Percentiles rank a stretch among this genome's conserved stretches.
phyloP scores from a whole-genome alignment of 2,113 vertebrate species.

The Cyprinodon variegatus region DNA sequence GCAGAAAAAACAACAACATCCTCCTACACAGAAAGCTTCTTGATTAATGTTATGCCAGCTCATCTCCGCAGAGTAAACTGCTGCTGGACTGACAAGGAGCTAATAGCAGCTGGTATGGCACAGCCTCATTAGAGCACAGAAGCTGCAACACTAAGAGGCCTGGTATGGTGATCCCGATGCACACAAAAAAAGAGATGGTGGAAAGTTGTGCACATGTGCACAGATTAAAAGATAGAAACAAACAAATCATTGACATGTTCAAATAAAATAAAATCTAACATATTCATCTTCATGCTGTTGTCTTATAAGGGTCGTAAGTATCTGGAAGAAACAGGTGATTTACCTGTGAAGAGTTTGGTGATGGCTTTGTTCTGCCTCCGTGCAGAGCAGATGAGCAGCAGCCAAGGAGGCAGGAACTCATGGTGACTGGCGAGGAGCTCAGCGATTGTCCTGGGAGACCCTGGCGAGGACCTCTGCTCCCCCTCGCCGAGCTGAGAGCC shows the following conservation, averaged over 20 bases:
- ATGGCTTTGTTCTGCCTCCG: slow-evolving; percentile 95
- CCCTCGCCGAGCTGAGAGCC: slow-evolving; percentile 86
- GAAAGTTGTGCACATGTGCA: slow-evolving; percentile 28
- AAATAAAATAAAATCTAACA: background rate
- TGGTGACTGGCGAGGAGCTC: slow-evolving; percentile 94
- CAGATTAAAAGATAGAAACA: background rate
- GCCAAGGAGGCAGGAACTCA: slow-evolving; percentile 95
- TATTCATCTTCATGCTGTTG: slow-evolving; percentile 1
- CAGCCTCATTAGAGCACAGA: slow-evolving; percentile 37
- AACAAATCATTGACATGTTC: background rate
- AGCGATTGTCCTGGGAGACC: slow-evolving; percentile 88
- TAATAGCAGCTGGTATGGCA: slow-evolving; percentile 50
- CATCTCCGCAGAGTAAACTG: slow-evolving; percentile 49
- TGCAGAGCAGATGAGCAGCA: slow-evolving; percentile 93
- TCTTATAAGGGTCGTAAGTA: background rate
- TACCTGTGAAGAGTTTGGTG: slow-evolving; percentile 97
- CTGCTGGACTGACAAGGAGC: slow-evolving; percentile 56
- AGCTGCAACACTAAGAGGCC: slow-evolving; percentile 18
- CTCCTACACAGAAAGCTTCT: slow-evolving; percentile 54
- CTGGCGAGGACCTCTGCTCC: slow-evolving; percentile 81
- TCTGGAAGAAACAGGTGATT: background rate
- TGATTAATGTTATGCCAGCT: slow-evolving; percentile 66
- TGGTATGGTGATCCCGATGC: slow-evolving; percentile 37
- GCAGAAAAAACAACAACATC: slow-evolving; percentile 45
- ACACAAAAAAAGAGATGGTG: slow-evolving; percentile 20